These are phyloP conservation scores for Gallinago media DNA, from an alignment of 2,113 vertebrate species.

Conservation along the genomic window DNA sequence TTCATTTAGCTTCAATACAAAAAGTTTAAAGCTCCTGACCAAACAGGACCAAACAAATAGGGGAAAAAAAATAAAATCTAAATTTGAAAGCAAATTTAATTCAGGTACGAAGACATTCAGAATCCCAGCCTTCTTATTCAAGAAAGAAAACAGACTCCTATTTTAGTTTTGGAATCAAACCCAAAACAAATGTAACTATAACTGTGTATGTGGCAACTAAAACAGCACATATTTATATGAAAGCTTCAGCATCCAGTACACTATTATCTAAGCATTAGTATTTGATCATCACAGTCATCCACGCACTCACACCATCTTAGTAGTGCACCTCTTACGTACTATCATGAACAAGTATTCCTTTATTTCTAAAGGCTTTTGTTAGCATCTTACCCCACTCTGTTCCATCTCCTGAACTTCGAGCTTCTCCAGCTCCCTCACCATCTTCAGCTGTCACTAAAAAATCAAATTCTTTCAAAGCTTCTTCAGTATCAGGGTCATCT, in stretches of 20 bases:
- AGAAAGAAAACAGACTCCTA: not conserved
- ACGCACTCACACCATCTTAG: not conserved
- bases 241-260: not conserved
- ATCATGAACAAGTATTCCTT: not conserved
- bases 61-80: no score
- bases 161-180: not conserved
- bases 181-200: not conserved
- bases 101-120: not conserved
- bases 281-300: slow-evolving; percentile 3
- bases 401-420: slow-evolving; percentile 96
- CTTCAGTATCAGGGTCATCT: slow-evolving; percentile 93
- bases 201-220: not conserved
- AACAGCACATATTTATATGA: not conserved
- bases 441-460: slow-evolving; percentile 98
- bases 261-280: not conserved
- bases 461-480: slow-evolving; percentile 99
- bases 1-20: not conserved
- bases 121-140: not conserved
- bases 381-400: slow-evolving; percentile 96
- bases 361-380: not conserved
- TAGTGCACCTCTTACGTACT: not conserved
- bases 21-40: not conserved
- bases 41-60: not conserved
- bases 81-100: not conserved
- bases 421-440: slow-evolving; percentile 96